Evolutionary conservation across 2,888 invertebrate species (phyloP), one percentile per base, ranked within the genome.

Genomic region (Steinernema carpocapsae): DNA sequence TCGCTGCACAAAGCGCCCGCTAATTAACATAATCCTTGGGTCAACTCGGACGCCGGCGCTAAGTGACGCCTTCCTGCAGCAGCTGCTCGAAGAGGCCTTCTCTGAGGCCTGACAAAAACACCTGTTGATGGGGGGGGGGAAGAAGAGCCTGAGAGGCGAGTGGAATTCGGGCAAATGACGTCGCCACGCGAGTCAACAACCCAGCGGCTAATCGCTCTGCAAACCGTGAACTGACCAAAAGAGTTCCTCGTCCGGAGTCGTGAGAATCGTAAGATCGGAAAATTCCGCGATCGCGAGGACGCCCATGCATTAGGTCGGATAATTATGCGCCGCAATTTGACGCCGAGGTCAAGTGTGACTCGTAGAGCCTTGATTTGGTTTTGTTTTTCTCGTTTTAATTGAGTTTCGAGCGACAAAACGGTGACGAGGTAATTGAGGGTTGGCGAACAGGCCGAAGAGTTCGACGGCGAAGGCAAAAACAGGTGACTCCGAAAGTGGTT

Each of bases 1-100:
- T 26, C 32, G 37, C 29, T 32, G 64, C 17, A 64, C 56, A 56
- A 64, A 64, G 64, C 17, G 64, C 3, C 37, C 37, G 37, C 64
- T 12, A 64, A 64, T 64, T 37, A 64, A 10, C 64, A 64, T 64
- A 64, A 64, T 64, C 26, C 32, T 64, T 32, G 64, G 64, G 64
- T 64, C 64, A 56, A 26, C 64, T 26, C 64, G 26, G 29, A 64
- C 24, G 26, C 17, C 64, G 32, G 17, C 19, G 48, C 17, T 6
- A 64, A 64, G 64, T 14, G 64, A 29, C 56, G 22, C 56, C 56
- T 37, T 37, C 37, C 37, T 48, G 56, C 64, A 64, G 14, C 32
- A 64, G 64, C 37, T 37, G 37, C 37, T 37, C 37, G 37, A 32
- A 14, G 48, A 48, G 48, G 48, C 48, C 10, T 10, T 3, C 3